Base-by-base conservation (phyloP, 2,888 invertebrate genomes). In the Endotricha flammealis region DNA sequence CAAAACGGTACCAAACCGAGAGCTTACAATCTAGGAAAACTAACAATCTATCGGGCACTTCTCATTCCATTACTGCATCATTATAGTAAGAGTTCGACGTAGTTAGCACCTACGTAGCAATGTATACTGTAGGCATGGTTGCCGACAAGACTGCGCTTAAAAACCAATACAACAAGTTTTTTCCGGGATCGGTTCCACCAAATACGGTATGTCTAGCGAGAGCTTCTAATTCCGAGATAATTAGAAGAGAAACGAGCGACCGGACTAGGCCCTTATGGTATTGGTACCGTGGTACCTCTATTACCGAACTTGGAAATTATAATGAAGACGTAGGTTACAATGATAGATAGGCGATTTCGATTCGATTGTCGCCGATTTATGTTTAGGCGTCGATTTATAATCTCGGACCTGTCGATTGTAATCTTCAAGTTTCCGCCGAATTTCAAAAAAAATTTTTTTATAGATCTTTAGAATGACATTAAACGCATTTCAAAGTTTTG, bases 191-290 rank as follows among this genome's bases (percentile, higher is more conserved):
- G 10, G 27, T 25, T 35, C 22, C 13, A 36, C 60, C 64, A 34
- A 50, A 48, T 61, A 57, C 46, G 57, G 53, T 44, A 39, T 53
- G 53, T 50, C 45, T 38, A 46, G 64, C 61, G 67, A 70, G 71
- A 77, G 67, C 70, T 73, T 69, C 74, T 70, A 73, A 75, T 72
- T 67, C 70, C 66, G 44, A 43, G 59, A 68, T 67, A 70, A 74
- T 74, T 75, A 73, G 60, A n/a, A 77, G 69, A 64, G 78, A 79
- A 81, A 79, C 70, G 69, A 47, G 64, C 53, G 53, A 48, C 59
- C 59, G 57, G 61, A 64, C 57, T 49, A 32, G 44, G 32, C 50
- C 57, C 60, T 52, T 58, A 52, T 50, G 46, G 37, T 48, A 44
- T 6, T n/a, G 42, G 37, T 35, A 37, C 49, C 38, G 43, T 46